Evolutionary conservation across 1,140 invertebrate genomes (phyloP), one percentile per base, ranked within the genome.

Genomic region (Neodiprion fabricii): DNA sequence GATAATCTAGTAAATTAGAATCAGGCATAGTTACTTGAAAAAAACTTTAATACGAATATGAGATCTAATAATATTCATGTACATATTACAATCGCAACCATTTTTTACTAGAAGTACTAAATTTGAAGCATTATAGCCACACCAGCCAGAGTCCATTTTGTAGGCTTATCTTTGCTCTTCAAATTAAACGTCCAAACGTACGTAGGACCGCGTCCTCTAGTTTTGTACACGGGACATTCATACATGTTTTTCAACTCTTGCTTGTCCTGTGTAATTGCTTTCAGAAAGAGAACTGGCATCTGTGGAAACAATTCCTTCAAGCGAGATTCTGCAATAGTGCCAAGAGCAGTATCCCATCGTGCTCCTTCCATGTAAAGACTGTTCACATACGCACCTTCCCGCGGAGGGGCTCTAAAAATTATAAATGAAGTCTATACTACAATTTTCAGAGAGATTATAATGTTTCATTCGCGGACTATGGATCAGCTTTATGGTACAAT

Each of bases 151-250:
- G 96, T 94, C 97, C 97, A 99, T 81, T 96, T 96, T 0, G 95
- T 92, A 0, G 96, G 89, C 78, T 95, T 96, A 79, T 97, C 96
- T 84, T 94, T 95, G 0, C 94, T 96, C 89, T 95, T 96, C 11
- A 99, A 89, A 87, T 97, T 98, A 83, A 99, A 98, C 0, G 96
- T 98, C 97, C 97, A 98, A 1, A 99, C 96, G 83, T 93, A 99
- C 1, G 97, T 98, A 5, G 95, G 94, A 3, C 97, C 97, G 76
- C 97, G 90, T 81, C 89, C 90, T 80, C 94, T 91, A 9, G 96
- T 98, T 88, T 97, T 97, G 85, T 98, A 98, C 1, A 98, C 93
- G 5, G 97, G 97, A 87, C 97, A 98, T 79, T 96, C 95, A 83
- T 98, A 98, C 73, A 96, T 91, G 84, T 96, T 97, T 75, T 93